Percentiles rank a stretch among this genome's conserved stretches.
Conservation (phyloP, 2,888 invertebrate species). For the Thymelicus lineola region DNA sequence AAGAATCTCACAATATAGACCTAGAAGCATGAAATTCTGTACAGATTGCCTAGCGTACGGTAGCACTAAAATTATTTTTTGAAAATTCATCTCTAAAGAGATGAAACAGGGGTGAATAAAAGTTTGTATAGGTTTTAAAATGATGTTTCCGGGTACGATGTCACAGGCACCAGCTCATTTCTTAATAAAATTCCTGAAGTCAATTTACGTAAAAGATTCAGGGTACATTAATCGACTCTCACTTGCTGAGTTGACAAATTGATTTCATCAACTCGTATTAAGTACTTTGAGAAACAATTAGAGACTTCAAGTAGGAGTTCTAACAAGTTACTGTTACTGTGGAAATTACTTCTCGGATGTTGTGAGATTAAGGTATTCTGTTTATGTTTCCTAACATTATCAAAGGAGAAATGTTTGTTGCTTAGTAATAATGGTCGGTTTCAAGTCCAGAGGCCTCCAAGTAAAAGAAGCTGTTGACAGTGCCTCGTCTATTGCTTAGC, state of each 20-base stretch:
- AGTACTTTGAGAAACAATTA: slow-evolving; percentile 19
- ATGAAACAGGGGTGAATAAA: too few relatives aligned
- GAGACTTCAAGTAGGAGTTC: slow-evolving; percentile 11
- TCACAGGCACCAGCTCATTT: not conserved
- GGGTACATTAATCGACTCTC: slow-evolving; percentile 3
- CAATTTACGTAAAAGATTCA: not conserved
- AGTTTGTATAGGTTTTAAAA: too few relatives aligned
- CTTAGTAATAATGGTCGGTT: not conserved
- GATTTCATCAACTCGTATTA: slow-evolving; percentile 12
- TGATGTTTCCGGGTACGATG: too few relatives aligned
- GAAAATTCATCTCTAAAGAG: too few relatives aligned
- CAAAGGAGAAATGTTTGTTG: not conserved
- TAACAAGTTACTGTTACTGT: slow-evolving; percentile 16
- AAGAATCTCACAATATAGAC: too few relatives aligned
- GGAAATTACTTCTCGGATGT: slow-evolving; percentile 4
- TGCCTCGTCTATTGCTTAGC: too few relatives aligned
- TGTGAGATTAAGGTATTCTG: not conserved
- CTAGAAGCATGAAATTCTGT: too few relatives aligned
- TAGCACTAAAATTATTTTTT: too few relatives aligned
- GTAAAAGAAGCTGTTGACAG: too few relatives aligned
- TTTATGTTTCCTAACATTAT: not conserved
- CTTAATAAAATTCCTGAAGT: not conserved
- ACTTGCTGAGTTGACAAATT: slow-evolving; percentile 24
- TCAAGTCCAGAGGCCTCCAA: too few relatives aligned
- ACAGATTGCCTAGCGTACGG: too few relatives aligned